Evolutionary conservation across 2,888 invertebrate species (phyloP).

Genomic region (Drosophila rubida): DNA sequence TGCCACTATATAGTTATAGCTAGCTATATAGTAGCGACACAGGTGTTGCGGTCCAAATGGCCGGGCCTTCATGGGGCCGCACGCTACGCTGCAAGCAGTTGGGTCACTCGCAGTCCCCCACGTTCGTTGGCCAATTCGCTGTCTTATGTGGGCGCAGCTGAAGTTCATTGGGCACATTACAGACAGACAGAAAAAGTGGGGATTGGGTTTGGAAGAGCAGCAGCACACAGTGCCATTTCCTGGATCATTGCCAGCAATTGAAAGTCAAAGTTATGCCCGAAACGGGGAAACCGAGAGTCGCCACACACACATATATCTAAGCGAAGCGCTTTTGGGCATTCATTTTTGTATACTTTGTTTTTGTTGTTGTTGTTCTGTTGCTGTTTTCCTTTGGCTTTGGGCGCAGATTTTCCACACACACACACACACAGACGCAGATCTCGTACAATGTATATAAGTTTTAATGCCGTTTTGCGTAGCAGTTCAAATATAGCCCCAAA

Average conservation of each 20-base stretch:
- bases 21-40: background rate
- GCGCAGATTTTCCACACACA: conserved; percentile 62
- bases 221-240: conserved; percentile 6
- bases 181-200: background rate
- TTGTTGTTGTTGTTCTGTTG: background rate
- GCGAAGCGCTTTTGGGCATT: conserved; percentile 29
- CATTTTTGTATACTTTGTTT: conserved; percentile 17
- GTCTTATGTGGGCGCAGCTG: conserved; percentile 40
- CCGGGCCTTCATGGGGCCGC: conserved; percentile 1
- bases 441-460: conserved; percentile 42
- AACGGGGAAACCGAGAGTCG: background rate
- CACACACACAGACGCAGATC: conserved; percentile 26
- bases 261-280: conserved; percentile 55
- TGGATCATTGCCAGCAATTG: conserved; percentile 48
- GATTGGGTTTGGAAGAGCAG: background rate
- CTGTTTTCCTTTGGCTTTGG: conserved; percentile 20
- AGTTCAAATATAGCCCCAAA: conserved; percentile 40
- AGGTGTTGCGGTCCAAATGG: conserved; percentile 34
- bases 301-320: conserved; percentile 5
- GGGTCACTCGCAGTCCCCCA: conserved; percentile 37
- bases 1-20: background rate
- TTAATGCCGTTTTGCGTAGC: conserved; percentile 43
- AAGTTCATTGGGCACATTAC: conserved; percentile 46
- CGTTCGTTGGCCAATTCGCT: no score
- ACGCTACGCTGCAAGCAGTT: conserved; percentile 39